phyloP scores from a whole-genome alignment of 2,888 invertebrate species.

The Trachelus iudaicus region DNA sequence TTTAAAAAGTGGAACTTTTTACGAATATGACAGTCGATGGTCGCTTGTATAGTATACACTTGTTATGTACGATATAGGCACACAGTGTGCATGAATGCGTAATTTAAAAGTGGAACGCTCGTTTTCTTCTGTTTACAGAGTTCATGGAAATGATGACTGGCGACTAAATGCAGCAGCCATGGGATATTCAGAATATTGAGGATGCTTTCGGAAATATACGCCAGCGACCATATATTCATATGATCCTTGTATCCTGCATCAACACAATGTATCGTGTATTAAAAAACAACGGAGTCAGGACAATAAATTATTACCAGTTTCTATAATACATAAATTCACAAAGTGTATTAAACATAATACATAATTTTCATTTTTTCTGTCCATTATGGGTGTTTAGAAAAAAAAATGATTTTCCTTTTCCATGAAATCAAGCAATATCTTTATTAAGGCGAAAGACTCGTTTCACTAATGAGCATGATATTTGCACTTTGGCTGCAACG shows the following conservation, averaged over 20 bases:
- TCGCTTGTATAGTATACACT: neutral
- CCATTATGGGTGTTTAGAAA: too few relatives aligned
- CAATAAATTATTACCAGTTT: neutral
- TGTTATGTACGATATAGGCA: neutral
- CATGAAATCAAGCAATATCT: too few relatives aligned
- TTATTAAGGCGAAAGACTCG: too few relatives aligned
- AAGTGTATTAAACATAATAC: neutral
- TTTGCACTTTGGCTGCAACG: too few relatives aligned
- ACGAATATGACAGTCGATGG: neutral
- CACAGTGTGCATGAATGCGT: neutral
- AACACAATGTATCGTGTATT: neutral
- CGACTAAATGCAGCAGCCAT: slow-evolving; percentile 66
- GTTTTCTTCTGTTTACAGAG: slow-evolving; percentile 69
- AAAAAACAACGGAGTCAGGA: neutral
- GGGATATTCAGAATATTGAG: neutral
- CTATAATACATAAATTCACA: neutral
- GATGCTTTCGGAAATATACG: neutral
- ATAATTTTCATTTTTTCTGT: too few relatives aligned
- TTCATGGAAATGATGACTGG: slow-evolving; percentile 87
- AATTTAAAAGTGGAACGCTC: neutral
- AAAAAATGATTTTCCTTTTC: too few relatives aligned
- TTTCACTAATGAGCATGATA: too few relatives aligned
- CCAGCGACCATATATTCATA: neutral
- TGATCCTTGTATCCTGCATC: neutral
- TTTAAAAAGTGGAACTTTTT: neutral